Evolutionary conservation across 2,113 vertebrate species (phyloP), one percentile per base, ranked within the genome.

Genomic region (Clarias macrocephalus): DNA sequence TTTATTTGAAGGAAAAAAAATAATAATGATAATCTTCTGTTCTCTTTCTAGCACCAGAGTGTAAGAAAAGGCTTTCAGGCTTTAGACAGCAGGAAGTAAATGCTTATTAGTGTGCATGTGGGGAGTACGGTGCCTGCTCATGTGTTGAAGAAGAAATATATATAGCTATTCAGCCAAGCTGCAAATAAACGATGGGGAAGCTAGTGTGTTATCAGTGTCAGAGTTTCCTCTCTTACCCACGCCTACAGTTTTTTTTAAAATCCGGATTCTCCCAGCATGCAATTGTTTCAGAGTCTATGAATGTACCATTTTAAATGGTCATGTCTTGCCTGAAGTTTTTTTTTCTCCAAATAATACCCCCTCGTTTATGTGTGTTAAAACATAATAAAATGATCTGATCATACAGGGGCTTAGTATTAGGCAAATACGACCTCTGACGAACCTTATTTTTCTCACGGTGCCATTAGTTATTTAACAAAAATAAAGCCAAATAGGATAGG

Each of bases 121-220:
- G 30, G 16, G 59, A 37, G 68, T 11, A n/a, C 3, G 10, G 19
- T 18, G n/a, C n/a, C 62, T 86, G 37, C 42, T 88, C 5, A 79
- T 62, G 62, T 80, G 37, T 72, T 86, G 13, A 86, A 42, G 57
- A 62, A 83, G 33, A 82, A 82, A 73, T 82, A 82, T 60, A 82
- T 86, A 82, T 82, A 82, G 85, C 37, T 80, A 28, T 28, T 63
- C 75, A 65, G 56, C 37, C 8, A 54, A 80, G 85, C 80, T 60
- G 77, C 62, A 83, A 86, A 37, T 82, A 86, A 89, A 72, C 54
- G 54, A n/a, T 6, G 8, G 65, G 77, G 77, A 81, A 81, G 54
- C 52, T 68, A 13, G 23, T 18, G 75, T 70, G 77, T 72, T 42
- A 56, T 83, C 73, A 66, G 80, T 89, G 80, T 83, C 80, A 70